A percentile compares a stretch with the other conserved stretches of the same genome.
Evolutionary conservation across 92 coral and sea anemone genomes (phyloP).

Genomic region (Porites evermanni): DNA sequence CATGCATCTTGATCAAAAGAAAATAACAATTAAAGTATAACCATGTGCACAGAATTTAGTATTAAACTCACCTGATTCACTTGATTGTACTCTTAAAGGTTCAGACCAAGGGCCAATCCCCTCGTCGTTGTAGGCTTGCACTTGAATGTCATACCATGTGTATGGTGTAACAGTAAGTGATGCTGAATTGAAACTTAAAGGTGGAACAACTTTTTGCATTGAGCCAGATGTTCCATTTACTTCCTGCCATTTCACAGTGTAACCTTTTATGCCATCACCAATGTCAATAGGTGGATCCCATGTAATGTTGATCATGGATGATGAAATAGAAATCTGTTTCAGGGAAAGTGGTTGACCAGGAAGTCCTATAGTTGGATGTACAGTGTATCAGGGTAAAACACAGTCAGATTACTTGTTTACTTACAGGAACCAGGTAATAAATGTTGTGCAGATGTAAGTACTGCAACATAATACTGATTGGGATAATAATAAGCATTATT

Average conservation of each 20-base stretch:
- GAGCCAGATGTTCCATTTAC: background rate
- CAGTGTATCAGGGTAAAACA: too few relatives aligned
- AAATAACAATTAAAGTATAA: too few relatives aligned
- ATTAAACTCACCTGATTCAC: background rate
- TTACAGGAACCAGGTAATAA: too few relatives aligned
- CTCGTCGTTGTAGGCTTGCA: background rate
- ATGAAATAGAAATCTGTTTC: background rate
- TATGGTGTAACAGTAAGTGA: constrained; percentile 13
- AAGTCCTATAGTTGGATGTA: background rate
- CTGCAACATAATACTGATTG: too few relatives aligned
- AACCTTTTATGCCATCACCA: constrained; percentile 28
- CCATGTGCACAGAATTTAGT: too few relatives aligned
- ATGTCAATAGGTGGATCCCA: constrained; percentile 18
- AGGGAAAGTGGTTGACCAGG: constrained; percentile 33
- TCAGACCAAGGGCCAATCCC: background rate
- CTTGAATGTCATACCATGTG: background rate
- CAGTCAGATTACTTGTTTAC: too few relatives aligned
- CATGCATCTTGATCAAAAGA: background rate
- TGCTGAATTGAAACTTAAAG: background rate
- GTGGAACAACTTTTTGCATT: background rate
- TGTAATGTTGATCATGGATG: background rate
- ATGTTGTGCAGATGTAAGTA: too few relatives aligned
- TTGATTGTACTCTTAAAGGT: background rate
- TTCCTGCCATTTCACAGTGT: constrained; percentile 19
- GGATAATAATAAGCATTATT: too few relatives aligned